Conservation (phyloP, 1,140 invertebrate genomes). For the Cydia strobilella region DNA sequence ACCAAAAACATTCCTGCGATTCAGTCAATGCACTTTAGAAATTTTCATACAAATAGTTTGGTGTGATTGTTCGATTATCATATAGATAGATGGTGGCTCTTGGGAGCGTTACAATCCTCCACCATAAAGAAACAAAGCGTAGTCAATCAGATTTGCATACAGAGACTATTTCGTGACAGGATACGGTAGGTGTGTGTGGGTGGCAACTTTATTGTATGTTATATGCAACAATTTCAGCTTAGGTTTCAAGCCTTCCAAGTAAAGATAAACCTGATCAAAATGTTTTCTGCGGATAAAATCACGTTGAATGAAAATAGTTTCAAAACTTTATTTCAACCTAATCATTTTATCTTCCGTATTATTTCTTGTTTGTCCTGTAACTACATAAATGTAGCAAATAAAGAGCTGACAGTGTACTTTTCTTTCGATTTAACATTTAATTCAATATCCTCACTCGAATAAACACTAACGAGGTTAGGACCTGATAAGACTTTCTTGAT, state of each 20-base stretch:
- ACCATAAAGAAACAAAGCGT: constrained; percentile 30
- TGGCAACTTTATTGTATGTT: background rate
- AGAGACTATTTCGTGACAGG: constrained; percentile 19
- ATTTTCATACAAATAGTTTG: constrained; percentile 31
- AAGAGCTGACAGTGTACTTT: background rate
- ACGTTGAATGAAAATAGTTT: too few species aligned
- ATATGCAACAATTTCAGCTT: background rate
- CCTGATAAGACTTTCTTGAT: background rate
- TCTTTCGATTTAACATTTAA: background rate
- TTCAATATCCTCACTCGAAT: constrained; percentile 13
- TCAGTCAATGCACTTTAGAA: constrained; percentile 23
- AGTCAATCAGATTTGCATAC: constrained; percentile 31
- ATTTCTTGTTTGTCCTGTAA: too few species aligned
- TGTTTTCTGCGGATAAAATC: too few species aligned
- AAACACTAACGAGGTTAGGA: constrained; percentile 12
- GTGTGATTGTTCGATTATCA: constrained; percentile 28
- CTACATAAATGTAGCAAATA: background rate
- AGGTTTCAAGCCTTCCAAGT: background rate
- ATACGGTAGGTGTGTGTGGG: constrained; percentile 3
- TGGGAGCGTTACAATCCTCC: constrained; percentile 21
- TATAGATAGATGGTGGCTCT: constrained; percentile 28
- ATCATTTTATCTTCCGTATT: too few species aligned
- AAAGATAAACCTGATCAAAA: too few species aligned
- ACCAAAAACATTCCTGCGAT: background rate
- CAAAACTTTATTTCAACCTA: too few species aligned